These are phyloP conservation scores for Corydoras sp. DNA, from an alignment of 2,113 vertebrate species.

Conservation along the genomic window DNA sequence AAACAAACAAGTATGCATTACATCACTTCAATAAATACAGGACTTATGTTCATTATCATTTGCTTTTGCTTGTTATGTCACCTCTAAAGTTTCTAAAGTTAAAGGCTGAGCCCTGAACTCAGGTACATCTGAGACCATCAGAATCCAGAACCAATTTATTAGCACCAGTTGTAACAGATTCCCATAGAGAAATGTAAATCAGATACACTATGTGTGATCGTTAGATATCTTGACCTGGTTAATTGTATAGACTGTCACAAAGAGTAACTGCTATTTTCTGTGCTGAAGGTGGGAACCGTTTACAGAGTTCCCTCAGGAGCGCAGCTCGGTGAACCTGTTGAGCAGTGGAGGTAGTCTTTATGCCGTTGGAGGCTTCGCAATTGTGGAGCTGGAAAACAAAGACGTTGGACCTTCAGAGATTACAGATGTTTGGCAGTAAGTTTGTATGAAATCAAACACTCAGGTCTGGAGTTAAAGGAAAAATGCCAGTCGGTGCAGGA, in stretches of 20 bases:
- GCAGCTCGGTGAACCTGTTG: conserved; percentile 89
- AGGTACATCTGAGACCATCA: no score
- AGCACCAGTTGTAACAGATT: no score
- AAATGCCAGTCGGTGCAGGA: no score
- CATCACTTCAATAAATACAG: background rate
- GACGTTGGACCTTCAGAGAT: conserved; percentile 90
- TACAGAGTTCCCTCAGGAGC: conserved; percentile 92
- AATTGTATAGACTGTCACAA: background rate
- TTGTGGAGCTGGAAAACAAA: conserved; percentile 85
- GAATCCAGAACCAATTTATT: no score
- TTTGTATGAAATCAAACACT: conserved; percentile 37
- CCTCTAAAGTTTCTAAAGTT: background rate
- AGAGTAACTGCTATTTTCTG: background rate
- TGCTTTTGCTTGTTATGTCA: no score
- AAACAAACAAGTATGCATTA: conserved; percentile 82
- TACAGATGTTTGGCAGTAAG: conserved; percentile 99
- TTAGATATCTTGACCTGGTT: background rate
- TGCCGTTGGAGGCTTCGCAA: conserved; percentile 93
- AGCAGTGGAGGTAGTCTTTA: conserved; percentile 75
- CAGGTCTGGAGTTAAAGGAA: background rate
- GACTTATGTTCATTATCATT: no score
- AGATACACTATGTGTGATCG: background rate
- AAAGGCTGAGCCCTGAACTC: no score
- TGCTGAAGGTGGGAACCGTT: conserved; percentile 81
- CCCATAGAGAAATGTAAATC: no score